phyloP scores from a whole-genome alignment of 2,888 invertebrate genomes.

The Leptinotarsa juncta region DNA sequence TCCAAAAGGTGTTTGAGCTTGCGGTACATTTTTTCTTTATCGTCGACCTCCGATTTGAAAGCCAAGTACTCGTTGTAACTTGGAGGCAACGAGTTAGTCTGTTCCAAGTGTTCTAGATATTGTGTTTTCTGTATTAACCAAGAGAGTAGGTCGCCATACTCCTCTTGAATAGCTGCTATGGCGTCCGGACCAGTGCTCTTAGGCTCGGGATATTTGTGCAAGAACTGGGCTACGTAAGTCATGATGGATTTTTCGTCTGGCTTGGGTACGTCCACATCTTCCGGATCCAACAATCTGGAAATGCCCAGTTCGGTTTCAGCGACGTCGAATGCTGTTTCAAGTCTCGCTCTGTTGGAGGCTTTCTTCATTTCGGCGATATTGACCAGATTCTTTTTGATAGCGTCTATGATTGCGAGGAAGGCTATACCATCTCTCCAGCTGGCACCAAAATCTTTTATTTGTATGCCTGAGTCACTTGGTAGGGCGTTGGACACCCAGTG shows the following conservation, averaged over 20 bases:
- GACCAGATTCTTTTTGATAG: conserved; percentile 91
- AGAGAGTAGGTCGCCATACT: conserved; percentile 82
- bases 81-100: conserved; percentile 78
- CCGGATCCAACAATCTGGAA: conserved; percentile 90
- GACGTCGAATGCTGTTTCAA: conserved; percentile 93
- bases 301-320: conserved; percentile 94
- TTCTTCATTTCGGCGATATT: conserved; percentile 86
- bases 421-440: conserved; percentile 97
- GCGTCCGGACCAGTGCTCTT: conserved; percentile 80
- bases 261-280: conserved; percentile 94
- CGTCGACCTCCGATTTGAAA: conserved; percentile 82
- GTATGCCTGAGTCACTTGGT: conserved; percentile 88
- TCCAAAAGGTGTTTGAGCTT: conserved; percentile 84
- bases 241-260: conserved; percentile 98
- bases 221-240: conserved; percentile 98
- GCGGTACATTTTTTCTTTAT: conserved; percentile 77
- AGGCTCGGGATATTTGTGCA: conserved; percentile 94
- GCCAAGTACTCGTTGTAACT: conserved; percentile 85
- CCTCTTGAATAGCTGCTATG: conserved; percentile 82
- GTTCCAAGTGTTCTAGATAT: conserved; percentile 81
- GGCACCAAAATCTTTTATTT: conserved; percentile 92
- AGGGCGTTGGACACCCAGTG: conserved; percentile 95
- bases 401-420: conserved; percentile 94
- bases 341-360: conserved; percentile 81
- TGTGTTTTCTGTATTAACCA: conserved; percentile 87